These are phyloP conservation scores for Herminia tarsipennalis DNA, from an alignment of 2,888 invertebrate species.

Conservation along the genomic window DNA sequence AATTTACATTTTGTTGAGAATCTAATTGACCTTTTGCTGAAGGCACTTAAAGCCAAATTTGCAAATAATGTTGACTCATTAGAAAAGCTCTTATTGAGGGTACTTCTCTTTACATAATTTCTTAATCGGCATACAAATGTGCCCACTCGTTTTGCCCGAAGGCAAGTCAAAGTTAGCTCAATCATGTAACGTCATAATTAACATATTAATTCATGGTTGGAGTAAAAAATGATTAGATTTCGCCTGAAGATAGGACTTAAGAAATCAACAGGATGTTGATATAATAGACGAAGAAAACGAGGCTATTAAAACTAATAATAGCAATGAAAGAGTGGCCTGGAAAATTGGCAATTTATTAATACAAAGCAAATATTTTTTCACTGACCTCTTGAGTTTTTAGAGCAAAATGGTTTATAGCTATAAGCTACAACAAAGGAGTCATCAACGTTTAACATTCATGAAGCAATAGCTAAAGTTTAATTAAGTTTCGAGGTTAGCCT, in stretches of 20 bases:
- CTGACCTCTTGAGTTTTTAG: constrained; percentile 21
- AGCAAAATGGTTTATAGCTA: constrained; percentile 17
- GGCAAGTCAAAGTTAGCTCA: constrained; percentile 15
- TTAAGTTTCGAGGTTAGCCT: not conserved
- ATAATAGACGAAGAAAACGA: constrained; percentile 22
- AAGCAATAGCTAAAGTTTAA: too few relatives aligned
- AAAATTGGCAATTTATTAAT: constrained; percentile 20
- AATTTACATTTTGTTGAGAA: not conserved
- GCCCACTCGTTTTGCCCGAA: constrained; percentile 14
- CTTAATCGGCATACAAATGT: constrained; percentile 18
- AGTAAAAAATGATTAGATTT: constrained; percentile 15
- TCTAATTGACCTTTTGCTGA: constrained; percentile 4
- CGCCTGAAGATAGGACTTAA: constrained; percentile 22
- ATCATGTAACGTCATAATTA: constrained; percentile 23
- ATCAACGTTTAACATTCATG: not conserved
- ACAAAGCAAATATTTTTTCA: constrained; percentile 23
- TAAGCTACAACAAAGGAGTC: not conserved
- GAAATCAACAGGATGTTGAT: constrained; percentile 25
- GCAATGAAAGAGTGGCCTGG: constrained; percentile 25
- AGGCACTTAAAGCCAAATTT: constrained; percentile 3
- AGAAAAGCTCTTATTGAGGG: constrained; percentile 8
- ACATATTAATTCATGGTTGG: constrained; percentile 15
- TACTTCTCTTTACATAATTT: constrained; percentile 32
- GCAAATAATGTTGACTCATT: constrained; percentile 17
- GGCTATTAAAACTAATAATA: constrained; percentile 18